phyloP scores from a whole-genome alignment of 2,888 invertebrate species.

The Mesoligia furuncula region DNA sequence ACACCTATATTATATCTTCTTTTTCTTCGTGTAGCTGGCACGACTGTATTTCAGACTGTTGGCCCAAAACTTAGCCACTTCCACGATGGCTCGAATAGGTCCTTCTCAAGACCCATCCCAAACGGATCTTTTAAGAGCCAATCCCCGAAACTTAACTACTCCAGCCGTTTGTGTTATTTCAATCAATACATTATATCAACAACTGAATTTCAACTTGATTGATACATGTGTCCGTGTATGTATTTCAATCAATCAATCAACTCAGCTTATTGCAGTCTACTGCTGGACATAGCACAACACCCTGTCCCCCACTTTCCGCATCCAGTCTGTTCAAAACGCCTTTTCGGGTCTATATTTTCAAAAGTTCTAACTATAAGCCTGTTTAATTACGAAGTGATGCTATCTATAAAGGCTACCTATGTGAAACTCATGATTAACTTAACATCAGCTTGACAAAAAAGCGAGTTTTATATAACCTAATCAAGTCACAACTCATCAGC shows the following conservation, averaged over 20 bases:
- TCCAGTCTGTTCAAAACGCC: not conserved
- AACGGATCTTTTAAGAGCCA: not conserved
- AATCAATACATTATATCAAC: not conserved
- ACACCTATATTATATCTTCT: no score
- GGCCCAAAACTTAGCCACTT: not conserved
- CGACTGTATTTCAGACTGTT: not conserved
- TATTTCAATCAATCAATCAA: not conserved
- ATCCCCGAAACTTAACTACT: not conserved
- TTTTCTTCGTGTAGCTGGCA: not conserved
- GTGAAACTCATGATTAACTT: not conserved
- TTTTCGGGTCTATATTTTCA: not conserved
- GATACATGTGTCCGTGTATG: not conserved
- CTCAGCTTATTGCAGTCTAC: not conserved
- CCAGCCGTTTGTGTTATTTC: not conserved
- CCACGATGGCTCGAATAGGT: not conserved
- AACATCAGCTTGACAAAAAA: not conserved
- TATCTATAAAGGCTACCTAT: not conserved
- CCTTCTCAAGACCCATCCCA: not conserved
- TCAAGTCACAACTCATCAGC: constrained; percentile 15
- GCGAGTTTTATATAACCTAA: not conserved
- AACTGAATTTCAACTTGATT: not conserved
- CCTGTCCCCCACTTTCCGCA: not conserved
- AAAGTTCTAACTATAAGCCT: not conserved
- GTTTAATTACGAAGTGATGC: not conserved
- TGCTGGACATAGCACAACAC: not conserved